Evolutionary conservation across 2,888 invertebrate species (phyloP), one percentile per base, ranked within the genome.

Genomic region (Hyposoter dolosus): DNA sequence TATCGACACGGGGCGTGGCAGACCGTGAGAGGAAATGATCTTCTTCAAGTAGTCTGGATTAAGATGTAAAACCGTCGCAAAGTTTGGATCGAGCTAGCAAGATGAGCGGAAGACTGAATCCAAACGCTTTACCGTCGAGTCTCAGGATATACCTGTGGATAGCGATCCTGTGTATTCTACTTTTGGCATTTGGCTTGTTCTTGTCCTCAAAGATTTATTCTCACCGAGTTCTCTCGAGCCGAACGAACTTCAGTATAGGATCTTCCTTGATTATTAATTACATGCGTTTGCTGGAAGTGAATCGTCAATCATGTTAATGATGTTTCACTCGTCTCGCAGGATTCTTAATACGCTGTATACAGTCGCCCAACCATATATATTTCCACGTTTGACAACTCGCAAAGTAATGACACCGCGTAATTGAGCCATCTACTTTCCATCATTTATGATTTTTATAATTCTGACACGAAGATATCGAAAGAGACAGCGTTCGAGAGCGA

Each of bases 1-100:
- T 72, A 69, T 75, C 15, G 65, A 80, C 53, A 71, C 45, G 53
- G 63, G 69, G 76, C 56, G 84, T 40, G 43, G 76, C 71, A 65
- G 75, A 69, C 35, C 28, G 76, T 65, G 60, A 65, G 69, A 63
- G 72, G 35, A 47, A 79, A 72, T 43, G 60, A 71, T 76, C 77
- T 68, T 19, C 83, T 65, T 66, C 80, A 76, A 83, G 71, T 76
- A 83, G 47, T 83, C 85, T 83, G 85, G 85, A 85, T 85, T 85
- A 85, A 83, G 83, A 80, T 76, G 72, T 50, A 76, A 75, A 80
- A 82, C 56, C 50, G 45, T 81, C 32, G 47, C 45, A 32, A 85
- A 85, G 85, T 85, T 85, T 79, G 53, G 65, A 32, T 68, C 35
- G 65, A 74, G 47, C 23, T 0, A 35, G 53, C 43, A 45, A 56